Evolutionary conservation across 1,140 invertebrate species (phyloP).

Genomic region (Palaemon carinicauda): DNA sequence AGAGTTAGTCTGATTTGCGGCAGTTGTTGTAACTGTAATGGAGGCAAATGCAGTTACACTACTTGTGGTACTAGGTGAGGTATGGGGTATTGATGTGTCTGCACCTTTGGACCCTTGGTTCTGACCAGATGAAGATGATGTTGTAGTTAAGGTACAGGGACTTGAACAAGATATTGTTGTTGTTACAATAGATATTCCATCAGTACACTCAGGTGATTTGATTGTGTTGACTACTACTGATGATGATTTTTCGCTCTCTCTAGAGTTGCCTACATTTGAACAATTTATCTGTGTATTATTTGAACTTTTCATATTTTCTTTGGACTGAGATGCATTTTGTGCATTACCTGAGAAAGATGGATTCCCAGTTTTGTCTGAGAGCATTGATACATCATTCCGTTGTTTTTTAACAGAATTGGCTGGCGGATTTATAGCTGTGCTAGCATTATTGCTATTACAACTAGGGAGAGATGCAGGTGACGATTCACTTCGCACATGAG

Average conservation of each 20-base stretch:
- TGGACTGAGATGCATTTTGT: too few species aligned
- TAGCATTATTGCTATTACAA: too few species aligned
- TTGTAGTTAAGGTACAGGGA: not conserved
- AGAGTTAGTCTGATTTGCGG: not conserved
- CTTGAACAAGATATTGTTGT: not conserved
- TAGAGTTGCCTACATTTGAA: not conserved
- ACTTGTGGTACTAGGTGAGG: not conserved
- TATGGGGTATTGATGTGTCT: not conserved
- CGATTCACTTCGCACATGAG: not conserved
- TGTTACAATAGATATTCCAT: not conserved
- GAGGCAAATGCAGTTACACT: constrained; percentile 35
- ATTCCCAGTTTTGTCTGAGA: too few species aligned
- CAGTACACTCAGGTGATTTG: not conserved
- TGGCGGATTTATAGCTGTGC: too few species aligned
- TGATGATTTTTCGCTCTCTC: not conserved
- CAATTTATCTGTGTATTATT: too few species aligned
- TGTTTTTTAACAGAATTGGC: too few species aligned
- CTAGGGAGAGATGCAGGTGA: not conserved
- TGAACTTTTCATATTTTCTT: too few species aligned
- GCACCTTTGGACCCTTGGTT: not conserved
- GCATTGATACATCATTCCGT: too few species aligned
- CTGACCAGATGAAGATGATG: not conserved
- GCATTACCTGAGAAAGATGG: too few species aligned
- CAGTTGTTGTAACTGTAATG: constrained; percentile 45
- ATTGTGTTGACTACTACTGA: not conserved